Base-by-base conservation (phyloP, 2,888 invertebrate genomes). In the Conops quadrifasciatus region DNA sequence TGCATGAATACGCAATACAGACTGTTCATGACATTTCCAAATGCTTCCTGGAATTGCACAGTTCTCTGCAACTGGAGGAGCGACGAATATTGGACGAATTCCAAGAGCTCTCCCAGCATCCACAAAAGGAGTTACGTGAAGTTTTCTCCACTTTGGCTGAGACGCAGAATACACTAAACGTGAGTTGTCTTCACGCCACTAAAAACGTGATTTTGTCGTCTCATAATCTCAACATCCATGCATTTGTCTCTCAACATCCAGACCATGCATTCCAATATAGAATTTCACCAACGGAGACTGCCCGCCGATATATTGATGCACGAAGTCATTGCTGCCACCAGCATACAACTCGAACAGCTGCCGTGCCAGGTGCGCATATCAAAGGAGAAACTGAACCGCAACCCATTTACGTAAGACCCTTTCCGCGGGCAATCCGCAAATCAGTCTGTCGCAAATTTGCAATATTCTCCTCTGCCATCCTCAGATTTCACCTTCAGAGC, bases 41-140 rank as follows among this genome's bases (percentile, higher is more conserved):
- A n/a, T 77, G 75, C 75, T 85, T 84, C 66, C 73, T 79, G 45
- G 75, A 80, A 66, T 64, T 85, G 53, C 85, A 85, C 67, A 82
- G 82, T 60, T 76, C 77, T 16, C 74, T 85, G 43, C 85, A 85
- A 74, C 76, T 78, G 58, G 77, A 81, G 45, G 84, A 85, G 63
- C 77, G 78, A 36, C 73, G 78, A 66, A 73, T 80, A 21, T 72
- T 81, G 13, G 77, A 80, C 11, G 73, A 75, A 43, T 78, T 85
- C 24, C 79, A 78, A 60, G 75, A 80, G 63, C 71, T 77, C 71
- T 80, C 82, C 62, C 71, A 76, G 56, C 66, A 72, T 11, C 75
- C 80, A 1, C 83, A 84, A 51, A 70, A 77, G 36, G 70, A 76
- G 26, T 75, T 84, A n/a, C 78, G 79, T 62, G 76, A 77, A 51